Evolutionary conservation across 2,888 invertebrate species (phyloP).

Genomic region (Lasioglossum malachurum): DNA sequence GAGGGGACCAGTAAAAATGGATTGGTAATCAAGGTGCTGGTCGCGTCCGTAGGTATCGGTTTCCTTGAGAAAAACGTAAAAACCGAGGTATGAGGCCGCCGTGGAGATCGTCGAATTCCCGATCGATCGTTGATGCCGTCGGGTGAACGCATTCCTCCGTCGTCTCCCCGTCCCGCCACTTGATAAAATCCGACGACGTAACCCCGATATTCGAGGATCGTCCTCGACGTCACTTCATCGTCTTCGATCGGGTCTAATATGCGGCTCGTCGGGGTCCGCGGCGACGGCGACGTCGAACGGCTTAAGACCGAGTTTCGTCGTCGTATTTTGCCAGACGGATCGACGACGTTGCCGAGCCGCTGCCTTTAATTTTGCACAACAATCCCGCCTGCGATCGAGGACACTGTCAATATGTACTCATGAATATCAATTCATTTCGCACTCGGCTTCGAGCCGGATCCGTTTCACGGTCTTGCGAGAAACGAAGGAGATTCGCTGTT

Average conservation of each 20-base stretch:
- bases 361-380: background rate
- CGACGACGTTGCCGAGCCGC: background rate
- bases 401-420: background rate
- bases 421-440: conserved; percentile 2
- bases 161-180: conserved; percentile 16
- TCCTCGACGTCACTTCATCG: conserved; percentile 45
- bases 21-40: background rate
- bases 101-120: background rate
- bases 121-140: background rate
- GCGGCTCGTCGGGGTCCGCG: conserved; percentile 21
- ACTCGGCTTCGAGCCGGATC: background rate
- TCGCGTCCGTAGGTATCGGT: background rate
- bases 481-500: background rate
- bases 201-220: conserved; percentile 49
- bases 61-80: background rate
- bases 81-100: background rate
- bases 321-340: background rate
- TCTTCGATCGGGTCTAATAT: conserved; percentile 48
- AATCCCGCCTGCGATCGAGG: background rate
- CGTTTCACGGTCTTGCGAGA: background rate
- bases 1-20: background rate
- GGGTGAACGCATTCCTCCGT: conserved; percentile 15
- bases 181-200: conserved; percentile 44
- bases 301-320: conserved; percentile 7
- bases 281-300: conserved; percentile 8